Conservation (phyloP, 2,113 vertebrate species). For the Holacanthus passer region DNA sequence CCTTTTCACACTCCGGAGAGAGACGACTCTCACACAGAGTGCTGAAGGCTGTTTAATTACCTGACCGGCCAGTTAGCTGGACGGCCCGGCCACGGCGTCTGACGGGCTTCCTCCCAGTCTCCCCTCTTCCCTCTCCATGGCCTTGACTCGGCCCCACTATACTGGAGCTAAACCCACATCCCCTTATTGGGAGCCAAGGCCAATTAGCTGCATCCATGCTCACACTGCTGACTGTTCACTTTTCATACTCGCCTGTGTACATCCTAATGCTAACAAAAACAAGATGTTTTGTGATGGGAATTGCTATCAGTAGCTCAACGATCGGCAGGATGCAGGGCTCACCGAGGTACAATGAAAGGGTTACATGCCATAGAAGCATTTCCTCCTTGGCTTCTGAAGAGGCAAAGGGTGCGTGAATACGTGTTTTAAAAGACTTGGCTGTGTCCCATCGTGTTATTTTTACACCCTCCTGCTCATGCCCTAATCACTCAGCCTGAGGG, state of each 20-base stretch:
- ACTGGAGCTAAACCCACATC: constrained; percentile 74
- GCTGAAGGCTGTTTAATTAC: constrained; percentile 69
- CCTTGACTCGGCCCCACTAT: constrained; percentile 51
- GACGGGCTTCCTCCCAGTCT: constrained; percentile 65
- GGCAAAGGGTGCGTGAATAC: constrained; percentile 28
- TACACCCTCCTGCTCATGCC: constrained; percentile 51
- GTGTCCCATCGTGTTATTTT: constrained; percentile 55
- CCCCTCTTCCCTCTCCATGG: constrained; percentile 42
- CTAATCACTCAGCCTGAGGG: constrained; percentile 48
- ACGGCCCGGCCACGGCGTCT: constrained; percentile 59
- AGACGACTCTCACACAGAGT: constrained; percentile 34
- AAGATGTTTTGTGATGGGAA: constrained; percentile 64
- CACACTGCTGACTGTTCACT: constrained; percentile 65
- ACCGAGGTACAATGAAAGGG: constrained; percentile 44
- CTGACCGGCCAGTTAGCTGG: constrained; percentile 59
- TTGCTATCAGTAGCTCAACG: constrained; percentile 55
- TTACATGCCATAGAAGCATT: constrained; percentile 48
- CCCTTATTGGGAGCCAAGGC: constrained; percentile 68
- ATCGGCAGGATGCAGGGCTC: constrained; percentile 42
- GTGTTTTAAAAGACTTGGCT: constrained; percentile 55
- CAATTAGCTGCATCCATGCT: constrained; percentile 70
- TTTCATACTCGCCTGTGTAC: constrained; percentile 56
- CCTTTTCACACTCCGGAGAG: constrained; percentile 61
- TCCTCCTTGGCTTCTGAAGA: constrained; percentile 45
- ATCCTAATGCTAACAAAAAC: constrained; percentile 65